Evolutionary conservation across 2,797 vertebrate genomes (phyloP), one percentile per base, ranked within the genome.

Genomic region (Toxotes lorentzi): DNA sequence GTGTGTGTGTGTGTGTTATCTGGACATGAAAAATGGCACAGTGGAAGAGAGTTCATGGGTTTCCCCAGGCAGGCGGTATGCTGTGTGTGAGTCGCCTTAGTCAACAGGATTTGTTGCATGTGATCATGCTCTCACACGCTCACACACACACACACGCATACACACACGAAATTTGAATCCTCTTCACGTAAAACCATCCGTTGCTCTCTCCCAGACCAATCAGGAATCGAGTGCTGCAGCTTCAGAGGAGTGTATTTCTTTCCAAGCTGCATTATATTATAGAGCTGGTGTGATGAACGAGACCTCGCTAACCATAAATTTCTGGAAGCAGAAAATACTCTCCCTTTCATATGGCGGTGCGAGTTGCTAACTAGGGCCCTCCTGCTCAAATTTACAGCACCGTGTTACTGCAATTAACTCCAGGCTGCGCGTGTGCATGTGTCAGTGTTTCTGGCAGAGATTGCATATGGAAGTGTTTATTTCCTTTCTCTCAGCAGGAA

Each of bases 381-480:
- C 56, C 35, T 67, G 70, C 65, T 83, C 78, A 70, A 50, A 91
- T 93, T 87, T 86, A 91, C 83, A 62, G 30, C 71, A 8, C 65
- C 12, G 48, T 67, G 67, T 72, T 35, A 41, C 66, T 64, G 81
- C 75, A 60, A 60, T 82, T 69, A 76, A 68, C 73, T 83, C 24
- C 47, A 38, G 70, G 72, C 45, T 19, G 13, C 30, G 60, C n/a
- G 40, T 45, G 57, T 40, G 2, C 41, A 51, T 38, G 30, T 53
- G 71, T 45, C 57, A 2, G 56, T 56, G 82, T 35, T 77, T 77
- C 69, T 78, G 88, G 85, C 82, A 79, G 64, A 58, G 60, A 56
- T 72, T 85, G 75, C 86, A 89, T 91, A 84, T 94, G 92, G 91
- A 93, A 91, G 89, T 91, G 86, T 92, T 94, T 94, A 93, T 91